Conservation (phyloP, 2,888 invertebrate genomes). For the Galeruca laticollis region DNA sequence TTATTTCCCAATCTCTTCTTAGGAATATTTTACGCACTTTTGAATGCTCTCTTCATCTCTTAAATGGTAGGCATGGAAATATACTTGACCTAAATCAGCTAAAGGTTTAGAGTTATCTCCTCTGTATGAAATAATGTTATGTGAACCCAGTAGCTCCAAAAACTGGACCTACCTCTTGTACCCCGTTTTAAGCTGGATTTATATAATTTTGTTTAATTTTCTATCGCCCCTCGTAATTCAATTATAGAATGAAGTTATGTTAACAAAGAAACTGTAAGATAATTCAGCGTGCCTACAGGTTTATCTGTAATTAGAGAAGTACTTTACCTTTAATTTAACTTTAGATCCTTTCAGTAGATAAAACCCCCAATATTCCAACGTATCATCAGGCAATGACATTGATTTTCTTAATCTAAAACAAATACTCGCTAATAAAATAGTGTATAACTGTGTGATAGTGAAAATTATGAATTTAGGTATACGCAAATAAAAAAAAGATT, state of each 20-base stretch:
- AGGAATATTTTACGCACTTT: conserved; percentile 91
- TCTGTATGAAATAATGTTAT: conserved; percentile 94
- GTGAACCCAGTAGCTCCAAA: conserved; percentile 94
- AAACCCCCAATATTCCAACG: conserved; percentile 90
- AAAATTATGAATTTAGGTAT: too few species aligned
- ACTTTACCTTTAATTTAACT: conserved; percentile 74
- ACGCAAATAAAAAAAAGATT: too few species aligned
- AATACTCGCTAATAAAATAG: not conserved
- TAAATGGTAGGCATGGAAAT: conserved; percentile 88
- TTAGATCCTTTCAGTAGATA: conserved; percentile 83
- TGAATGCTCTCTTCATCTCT: conserved; percentile 88
- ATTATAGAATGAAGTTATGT: too few species aligned
- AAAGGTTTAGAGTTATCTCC: conserved; percentile 85
- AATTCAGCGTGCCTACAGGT: too few species aligned
- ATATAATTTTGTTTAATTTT: too few species aligned
- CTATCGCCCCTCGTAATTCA: too few species aligned
- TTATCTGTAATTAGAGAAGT: too few species aligned
- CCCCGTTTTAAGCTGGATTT: conserved; percentile 83
- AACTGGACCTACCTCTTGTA: conserved; percentile 91
- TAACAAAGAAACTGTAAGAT: too few species aligned
- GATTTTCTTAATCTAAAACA: conserved; percentile 75
- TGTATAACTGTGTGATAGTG: not conserved
- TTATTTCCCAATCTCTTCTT: conserved; percentile 93
- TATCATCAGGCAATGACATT: conserved; percentile 86
- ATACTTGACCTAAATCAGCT: conserved; percentile 96